Conservation (phyloP, 2,888 invertebrate species). For the Seira ritae region DNA sequence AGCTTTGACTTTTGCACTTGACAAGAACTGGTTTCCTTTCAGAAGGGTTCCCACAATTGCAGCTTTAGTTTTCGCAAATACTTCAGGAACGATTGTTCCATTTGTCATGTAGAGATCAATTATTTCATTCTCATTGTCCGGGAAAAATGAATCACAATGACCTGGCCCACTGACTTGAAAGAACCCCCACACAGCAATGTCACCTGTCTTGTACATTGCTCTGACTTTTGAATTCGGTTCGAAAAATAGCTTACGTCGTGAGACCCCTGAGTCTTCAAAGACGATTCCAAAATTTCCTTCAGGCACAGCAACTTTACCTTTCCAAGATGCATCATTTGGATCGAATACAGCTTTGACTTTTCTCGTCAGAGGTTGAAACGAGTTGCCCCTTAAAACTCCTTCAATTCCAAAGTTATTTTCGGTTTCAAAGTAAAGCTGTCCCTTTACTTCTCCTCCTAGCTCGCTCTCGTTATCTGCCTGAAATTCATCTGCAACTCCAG, state of each 20-base stretch:
- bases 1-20: neutral
- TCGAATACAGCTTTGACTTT: neutral
- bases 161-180: neutral
- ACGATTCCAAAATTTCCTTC: neutral
- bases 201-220: neutral
- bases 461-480: no score
- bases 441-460: no score
- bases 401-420: slow-evolving; percentile 1
- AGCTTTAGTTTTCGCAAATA: neutral
- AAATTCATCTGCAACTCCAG: neutral
- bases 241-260: neutral
- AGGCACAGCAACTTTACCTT: slow-evolving; percentile 4
- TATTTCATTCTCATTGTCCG: neutral
- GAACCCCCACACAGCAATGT: neutral
- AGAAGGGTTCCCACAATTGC: slow-evolving; percentile 6
- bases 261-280: no score
- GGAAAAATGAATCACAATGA: neutral
- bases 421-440: no score
- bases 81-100: slow-evolving; percentile 18
- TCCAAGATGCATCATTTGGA: slow-evolving; percentile 5
- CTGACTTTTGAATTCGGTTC: neutral
- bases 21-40: neutral
- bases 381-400: neutral
- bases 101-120: neutral
- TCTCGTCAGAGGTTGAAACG: neutral